A percentile compares a stretch with the other conserved stretches of the same genome.
Evolutionary conservation across 2,797 vertebrate genomes (phyloP).

Genomic region (Triplophysa bombifrons): DNA sequence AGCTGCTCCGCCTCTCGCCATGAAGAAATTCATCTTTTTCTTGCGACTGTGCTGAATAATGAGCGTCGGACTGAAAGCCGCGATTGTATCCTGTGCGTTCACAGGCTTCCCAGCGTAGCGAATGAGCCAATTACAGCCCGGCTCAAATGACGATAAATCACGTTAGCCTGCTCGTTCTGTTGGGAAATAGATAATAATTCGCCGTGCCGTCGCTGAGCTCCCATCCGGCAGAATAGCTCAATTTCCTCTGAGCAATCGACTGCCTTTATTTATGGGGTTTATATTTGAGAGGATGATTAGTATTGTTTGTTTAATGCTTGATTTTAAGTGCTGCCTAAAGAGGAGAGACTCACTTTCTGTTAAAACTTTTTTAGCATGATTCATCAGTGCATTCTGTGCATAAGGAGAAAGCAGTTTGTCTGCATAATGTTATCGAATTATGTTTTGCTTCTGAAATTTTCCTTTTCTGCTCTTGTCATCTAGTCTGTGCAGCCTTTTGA

Average conservation of each 20-base stretch:
- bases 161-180: slow-evolving; percentile 46
- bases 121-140: slow-evolving; percentile 56
- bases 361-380: background rate
- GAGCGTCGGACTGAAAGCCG: slow-evolving; percentile 33
- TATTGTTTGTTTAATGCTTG: slow-evolving; percentile 10
- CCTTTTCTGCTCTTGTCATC: background rate
- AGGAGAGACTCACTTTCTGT: background rate
- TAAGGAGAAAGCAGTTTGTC: background rate
- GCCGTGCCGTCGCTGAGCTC: slow-evolving; percentile 34
- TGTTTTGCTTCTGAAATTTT: slow-evolving; percentile 52
- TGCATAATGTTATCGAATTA: slow-evolving; percentile 58
- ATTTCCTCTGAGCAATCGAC: background rate
- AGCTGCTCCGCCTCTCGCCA: slow-evolving; percentile 37
- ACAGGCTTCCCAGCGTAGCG: slow-evolving; percentile 54
- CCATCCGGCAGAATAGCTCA: slow-evolving; percentile 35
- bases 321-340: background rate
- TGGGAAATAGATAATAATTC: slow-evolving; percentile 54
- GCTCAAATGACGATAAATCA: slow-evolving; percentile 51
- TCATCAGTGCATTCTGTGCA: background rate
- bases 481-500: no score
- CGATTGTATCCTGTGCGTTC: slow-evolving; percentile 25
- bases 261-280: background rate
- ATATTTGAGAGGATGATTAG: slow-evolving; percentile 1
- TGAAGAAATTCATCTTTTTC: slow-evolving; percentile 11
- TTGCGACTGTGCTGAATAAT: slow-evolving; percentile 40